Conservation (phyloP, 2,888 invertebrate species). For the Lasioglossum zephyrum region DNA sequence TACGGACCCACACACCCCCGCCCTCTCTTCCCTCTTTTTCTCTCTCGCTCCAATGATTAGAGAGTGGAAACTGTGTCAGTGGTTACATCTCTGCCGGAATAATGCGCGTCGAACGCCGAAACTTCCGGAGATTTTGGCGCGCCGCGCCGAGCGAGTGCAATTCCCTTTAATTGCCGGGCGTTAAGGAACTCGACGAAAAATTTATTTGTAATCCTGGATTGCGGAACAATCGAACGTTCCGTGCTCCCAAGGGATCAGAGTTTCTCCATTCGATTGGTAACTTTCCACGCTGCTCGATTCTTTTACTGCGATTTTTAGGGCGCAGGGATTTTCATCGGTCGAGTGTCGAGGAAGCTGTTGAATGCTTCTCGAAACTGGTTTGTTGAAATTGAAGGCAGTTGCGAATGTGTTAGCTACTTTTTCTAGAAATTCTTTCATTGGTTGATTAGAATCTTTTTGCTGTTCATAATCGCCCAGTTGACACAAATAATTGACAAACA, state of each 20-base stretch:
- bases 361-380: not conserved
- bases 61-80: slow-evolving; percentile 6
- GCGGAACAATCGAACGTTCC: not conserved
- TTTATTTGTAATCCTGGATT: not conserved
- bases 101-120: not conserved
- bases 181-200: not conserved
- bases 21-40: not conserved
- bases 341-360: not conserved
- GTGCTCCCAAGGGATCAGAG: not conserved
- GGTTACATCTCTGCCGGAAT: not conserved
- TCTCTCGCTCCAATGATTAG: not conserved
- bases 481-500: not conserved
- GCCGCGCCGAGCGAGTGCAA: not conserved
- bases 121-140: not conserved
- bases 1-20: not conserved
- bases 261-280: not conserved
- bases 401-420: not conserved
- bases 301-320: not conserved
- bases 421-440: not conserved
- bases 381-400: not conserved
- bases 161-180: slow-evolving; percentile 6
- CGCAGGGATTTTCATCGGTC: not conserved
- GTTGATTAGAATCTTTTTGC: not conserved
- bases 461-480: not conserved
- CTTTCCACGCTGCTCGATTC: not conserved